Base-by-base conservation (phyloP, 2,113 vertebrate genomes). In the Myiagra hebetior region DNA sequence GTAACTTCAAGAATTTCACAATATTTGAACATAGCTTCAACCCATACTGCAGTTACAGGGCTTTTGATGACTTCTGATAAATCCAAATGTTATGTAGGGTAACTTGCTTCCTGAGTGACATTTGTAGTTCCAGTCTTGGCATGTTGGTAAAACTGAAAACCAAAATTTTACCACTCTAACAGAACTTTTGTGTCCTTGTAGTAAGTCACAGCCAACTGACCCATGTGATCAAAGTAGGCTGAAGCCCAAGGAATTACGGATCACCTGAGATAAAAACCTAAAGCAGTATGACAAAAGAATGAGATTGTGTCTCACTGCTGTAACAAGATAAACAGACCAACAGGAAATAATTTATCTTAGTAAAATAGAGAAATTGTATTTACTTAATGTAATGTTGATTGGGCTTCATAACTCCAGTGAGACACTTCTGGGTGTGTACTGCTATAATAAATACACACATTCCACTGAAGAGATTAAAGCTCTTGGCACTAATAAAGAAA, bases 341-440 rank as follows among this genome's bases (percentile, higher is more conserved):
- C 10, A 83, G 59, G 50, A 91, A 81, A 74, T 47, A 23, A 27
- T 86, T 42, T 31, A 33, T 63, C 72, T 86, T 70, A 49, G 35
- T 46, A 57, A 84, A n/a, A 47, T 3, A 59, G 41, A 74, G 12
- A 93, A 55, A 59, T 39, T 69, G 21, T 86, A 44, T 92, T 93
- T 90, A 73, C 30, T 70, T 86, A 74, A 35, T 39, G 14, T 37
- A 42, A 42, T 21, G 22, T 24, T 47, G 18, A 24, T 35, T 92
- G 9, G 55, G 59, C 77, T 69, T 86, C 47, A 39, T 88, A 86
- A 91, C 11, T 12, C 87, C 42, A 27, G 60, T 82, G 89, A 95
- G 81, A 87, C 62, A 21, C 56, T 74, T 91, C 14, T 78, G 95
- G 91, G 94, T 93, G 93, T 95, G 89, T 64, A 26, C 20, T 77